Conservation (phyloP, 2,113 vertebrate species). For the Oryzias woworae region DNA sequence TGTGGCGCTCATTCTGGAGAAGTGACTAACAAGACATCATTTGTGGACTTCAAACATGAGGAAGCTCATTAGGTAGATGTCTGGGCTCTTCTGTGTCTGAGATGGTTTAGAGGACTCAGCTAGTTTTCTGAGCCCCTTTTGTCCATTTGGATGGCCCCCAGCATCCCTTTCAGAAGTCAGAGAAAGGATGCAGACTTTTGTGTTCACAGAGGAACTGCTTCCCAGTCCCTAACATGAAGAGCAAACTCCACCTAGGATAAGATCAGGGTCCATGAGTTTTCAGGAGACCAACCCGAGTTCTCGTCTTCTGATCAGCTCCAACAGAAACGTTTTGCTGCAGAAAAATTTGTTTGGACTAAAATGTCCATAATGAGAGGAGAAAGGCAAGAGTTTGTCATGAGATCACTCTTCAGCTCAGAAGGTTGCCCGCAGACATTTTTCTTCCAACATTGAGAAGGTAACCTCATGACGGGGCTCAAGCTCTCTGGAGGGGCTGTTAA, state of each 20-base stretch:
- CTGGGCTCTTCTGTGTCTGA: conserved; percentile 15
- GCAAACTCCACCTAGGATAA: too few relatives aligned
- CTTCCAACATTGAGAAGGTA: conserved; percentile 22
- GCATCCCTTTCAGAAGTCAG: background rate
- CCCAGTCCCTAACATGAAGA: too few relatives aligned
- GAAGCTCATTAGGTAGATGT: conserved; percentile 50
- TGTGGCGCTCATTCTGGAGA: conserved; percentile 7
- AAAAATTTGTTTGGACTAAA: background rate
- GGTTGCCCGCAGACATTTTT: conserved; percentile 30
- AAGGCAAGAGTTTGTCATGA: conserved; percentile 10
- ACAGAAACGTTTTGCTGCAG: too few relatives aligned
- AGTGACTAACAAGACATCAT: conserved; percentile 35
- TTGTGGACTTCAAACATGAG: conserved; percentile 52
- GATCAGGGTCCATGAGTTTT: too few relatives aligned
- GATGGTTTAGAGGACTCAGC: conserved; percentile 33
- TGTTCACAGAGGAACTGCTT: background rate
- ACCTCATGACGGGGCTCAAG: conserved; percentile 34
- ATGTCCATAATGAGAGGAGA: background rate
- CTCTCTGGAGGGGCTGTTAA: conserved; percentile 6
- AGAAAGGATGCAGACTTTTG: background rate
- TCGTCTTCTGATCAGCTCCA: too few relatives aligned
- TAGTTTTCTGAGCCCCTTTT: conserved; percentile 4
- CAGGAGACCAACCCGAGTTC: too few relatives aligned
- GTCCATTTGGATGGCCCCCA: conserved; percentile 13
- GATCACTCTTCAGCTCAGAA: conserved; percentile 21